Conservation (phyloP, 2,113 vertebrate species). For the Lepus europaeus region DNA sequence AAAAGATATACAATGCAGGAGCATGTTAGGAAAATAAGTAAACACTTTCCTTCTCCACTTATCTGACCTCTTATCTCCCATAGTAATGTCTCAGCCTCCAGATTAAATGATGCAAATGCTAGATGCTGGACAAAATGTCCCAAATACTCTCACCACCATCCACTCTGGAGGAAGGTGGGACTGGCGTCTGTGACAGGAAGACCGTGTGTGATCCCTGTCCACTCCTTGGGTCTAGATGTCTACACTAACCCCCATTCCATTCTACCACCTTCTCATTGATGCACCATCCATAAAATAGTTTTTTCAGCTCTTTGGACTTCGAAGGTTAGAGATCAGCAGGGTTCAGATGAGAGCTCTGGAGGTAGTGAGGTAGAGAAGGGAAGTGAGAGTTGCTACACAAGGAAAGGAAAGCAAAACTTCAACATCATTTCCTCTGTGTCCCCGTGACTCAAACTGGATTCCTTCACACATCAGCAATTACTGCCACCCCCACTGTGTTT, state of each 20-base stretch:
- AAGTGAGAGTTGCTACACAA: neutral
- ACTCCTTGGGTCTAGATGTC: neutral
- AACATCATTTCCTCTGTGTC: no score
- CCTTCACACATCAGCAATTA: neutral
- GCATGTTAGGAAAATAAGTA: neutral
- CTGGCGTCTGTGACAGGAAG: no score
- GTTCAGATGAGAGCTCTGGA: neutral
- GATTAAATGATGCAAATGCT: neutral
- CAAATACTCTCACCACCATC: rapidly evolving
- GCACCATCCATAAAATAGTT: neutral
- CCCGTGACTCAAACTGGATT: neutral
- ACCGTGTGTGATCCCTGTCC: neutral
- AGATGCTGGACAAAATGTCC: no score
- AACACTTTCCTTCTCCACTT: neutral
- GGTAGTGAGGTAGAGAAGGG: neutral
- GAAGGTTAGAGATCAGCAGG: neutral
- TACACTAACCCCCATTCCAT: neutral
- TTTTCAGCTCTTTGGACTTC: neutral
- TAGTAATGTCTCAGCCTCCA: neutral
- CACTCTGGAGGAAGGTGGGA: rapidly evolving
- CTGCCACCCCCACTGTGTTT: neutral
- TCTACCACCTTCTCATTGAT: neutral
- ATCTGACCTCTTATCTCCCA: neutral
- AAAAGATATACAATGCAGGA: neutral
- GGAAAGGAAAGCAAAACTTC: neutral